Evolutionary conservation across 2,888 invertebrate species (phyloP), one percentile per base, ranked within the genome.

Genomic region (Idaea dimidiata): DNA sequence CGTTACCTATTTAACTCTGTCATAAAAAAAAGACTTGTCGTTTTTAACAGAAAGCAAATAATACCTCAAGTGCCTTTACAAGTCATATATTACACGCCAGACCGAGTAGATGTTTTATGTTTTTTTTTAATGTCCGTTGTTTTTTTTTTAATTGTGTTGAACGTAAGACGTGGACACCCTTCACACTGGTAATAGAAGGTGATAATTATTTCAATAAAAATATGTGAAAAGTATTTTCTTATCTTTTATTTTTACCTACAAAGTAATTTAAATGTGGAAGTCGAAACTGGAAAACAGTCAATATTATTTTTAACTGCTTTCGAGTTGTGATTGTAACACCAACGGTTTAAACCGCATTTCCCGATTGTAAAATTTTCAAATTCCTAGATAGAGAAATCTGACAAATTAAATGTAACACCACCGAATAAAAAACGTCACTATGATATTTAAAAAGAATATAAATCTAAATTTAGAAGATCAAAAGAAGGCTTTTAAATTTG

Each of bases 111-210:
- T 74, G 63, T 71, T 69, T 73, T 77, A 66, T 74, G 71, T 70
- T 70, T 72, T 63, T 75, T 70, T 66, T 75, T 67, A 78, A 77
- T 82, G 82, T 86, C 83, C 79, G 78, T 72, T 75, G 78, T 75
- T 78, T 79, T 75, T 77, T 81, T 88, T 87, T 78, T 84, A 83
- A 83, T 87, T 89, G 89, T 90, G 89, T 90, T 90, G 83, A 86
- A 88, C 91, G 91, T 91, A 75, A 84, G 88, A 90, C 91, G 91
- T 91, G 84, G 87, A 91, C 89, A 91, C 90, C 88, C 86, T 87
- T 86, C 89, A 87, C 84, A 83, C 86, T 88, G 87, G 83, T 85
- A 81, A 83, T 85, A 83, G 89, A 88, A 86, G 86, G 91, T 90
- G 89, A 91, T 91, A 88, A 89, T 72, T 68, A 72, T 87, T 89